Evolutionary conservation across 2,113 vertebrate species (phyloP).

Genomic region (Sander vitreus): DNA sequence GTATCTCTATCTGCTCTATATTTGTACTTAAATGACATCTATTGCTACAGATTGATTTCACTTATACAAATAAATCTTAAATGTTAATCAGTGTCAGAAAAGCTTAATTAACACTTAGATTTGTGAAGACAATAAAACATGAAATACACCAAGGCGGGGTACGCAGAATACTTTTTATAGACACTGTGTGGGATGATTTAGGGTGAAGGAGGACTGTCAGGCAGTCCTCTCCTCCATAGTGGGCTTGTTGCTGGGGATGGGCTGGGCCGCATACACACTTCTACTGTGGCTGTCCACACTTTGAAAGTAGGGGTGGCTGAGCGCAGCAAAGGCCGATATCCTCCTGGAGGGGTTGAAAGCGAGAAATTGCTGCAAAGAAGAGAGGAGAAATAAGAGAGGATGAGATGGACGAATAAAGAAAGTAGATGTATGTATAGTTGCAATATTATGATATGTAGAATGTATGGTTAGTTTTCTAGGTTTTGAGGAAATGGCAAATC

Average conservation of each 20-base stretch:
- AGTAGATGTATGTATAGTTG: background rate
- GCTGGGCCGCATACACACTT: conserved; percentile 87
- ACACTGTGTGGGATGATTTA: conserved; percentile 8
- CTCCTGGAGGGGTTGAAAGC: conserved; percentile 95
- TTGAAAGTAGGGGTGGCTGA: conserved; percentile 95
- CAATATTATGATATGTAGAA: background rate
- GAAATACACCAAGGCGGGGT: conserved; percentile 10
- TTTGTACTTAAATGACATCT: background rate
- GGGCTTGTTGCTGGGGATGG: conserved; percentile 91
- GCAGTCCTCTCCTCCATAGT: conserved; percentile 90
- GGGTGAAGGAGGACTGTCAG: conserved; percentile 73
- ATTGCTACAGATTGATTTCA: background rate
- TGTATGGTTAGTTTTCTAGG: background rate
- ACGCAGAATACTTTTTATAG: conserved; percentile 26
- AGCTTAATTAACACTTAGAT: background rate
- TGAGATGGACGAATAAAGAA: background rate
- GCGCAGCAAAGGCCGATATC: conserved; percentile 94
- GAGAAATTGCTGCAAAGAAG: conserved; percentile 91
- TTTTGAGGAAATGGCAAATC: background rate
- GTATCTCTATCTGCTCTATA: background rate
- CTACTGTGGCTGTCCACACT: conserved; percentile 93
- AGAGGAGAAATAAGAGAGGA: background rate
- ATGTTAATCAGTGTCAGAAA: conserved; percentile 49
- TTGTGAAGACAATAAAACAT: conserved; percentile 23
- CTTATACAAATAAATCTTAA: conserved; percentile 3